Evolutionary conservation across 2,113 vertebrate species (phyloP).

Genomic region (Corvus cornix): DNA sequence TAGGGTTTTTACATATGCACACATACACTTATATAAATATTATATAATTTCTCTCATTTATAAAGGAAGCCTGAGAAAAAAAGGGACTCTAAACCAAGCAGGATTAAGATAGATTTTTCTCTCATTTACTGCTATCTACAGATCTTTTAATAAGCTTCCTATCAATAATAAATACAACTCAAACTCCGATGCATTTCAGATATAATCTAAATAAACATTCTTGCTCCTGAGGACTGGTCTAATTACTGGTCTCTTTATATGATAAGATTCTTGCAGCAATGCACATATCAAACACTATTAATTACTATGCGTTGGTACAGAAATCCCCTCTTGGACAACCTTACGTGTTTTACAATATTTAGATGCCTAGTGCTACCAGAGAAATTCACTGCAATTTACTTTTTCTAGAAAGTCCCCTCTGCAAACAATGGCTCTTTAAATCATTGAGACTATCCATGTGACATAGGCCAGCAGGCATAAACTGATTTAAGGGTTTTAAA

Average conservation of each 20-base stretch:
- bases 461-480: conserved; percentile 8
- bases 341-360: not conserved
- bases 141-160: not conserved
- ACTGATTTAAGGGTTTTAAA: conserved; percentile 46
- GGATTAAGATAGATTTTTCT: not conserved
- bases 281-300: not conserved
- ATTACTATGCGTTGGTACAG: not conserved
- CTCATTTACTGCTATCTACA: not conserved
- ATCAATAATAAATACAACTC: not conserved
- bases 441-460: not conserved
- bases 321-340: not conserved
- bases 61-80: not conserved
- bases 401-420: not conserved
- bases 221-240: not conserved
- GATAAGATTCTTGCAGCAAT: not conserved
- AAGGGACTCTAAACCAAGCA: not conserved
- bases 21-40: not conserved
- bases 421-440: conserved; percentile 11
- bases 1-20: not conserved
- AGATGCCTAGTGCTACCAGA: not conserved
- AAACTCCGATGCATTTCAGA: not conserved
- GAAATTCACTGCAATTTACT: not conserved
- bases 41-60: not conserved
- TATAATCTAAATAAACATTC: not conserved
- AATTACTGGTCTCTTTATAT: not conserved